A percentile compares a stretch with the other conserved stretches of the same genome.
These are phyloP conservation scores for Pogonomyrmex californicus DNA, from an alignment of 1,140 invertebrate species.

Conservation along the genomic window DNA sequence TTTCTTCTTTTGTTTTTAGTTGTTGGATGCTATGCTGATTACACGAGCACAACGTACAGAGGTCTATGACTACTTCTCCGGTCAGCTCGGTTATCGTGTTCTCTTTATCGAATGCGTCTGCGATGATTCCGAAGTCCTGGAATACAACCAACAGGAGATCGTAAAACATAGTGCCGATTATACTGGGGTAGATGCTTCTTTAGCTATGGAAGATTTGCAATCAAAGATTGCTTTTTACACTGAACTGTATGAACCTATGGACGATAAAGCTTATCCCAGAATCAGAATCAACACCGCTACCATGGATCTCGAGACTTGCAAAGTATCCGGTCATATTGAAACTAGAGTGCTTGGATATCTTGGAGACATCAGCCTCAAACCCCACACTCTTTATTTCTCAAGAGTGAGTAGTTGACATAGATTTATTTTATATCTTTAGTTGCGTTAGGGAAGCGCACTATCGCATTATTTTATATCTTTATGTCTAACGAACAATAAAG, in stretches of 20 bases:
- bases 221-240: slow-evolving; percentile 95
- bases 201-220: slow-evolving; percentile 94
- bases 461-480: too few species aligned
- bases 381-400: slow-evolving; percentile 92
- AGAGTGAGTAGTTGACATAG: slow-evolving; percentile 87
- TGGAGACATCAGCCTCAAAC: slow-evolving; percentile 91
- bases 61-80: slow-evolving; percentile 91
- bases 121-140: slow-evolving; percentile 93
- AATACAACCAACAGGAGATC: slow-evolving; percentile 96
- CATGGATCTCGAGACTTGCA: slow-evolving; percentile 88
- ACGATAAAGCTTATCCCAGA: slow-evolving; percentile 87
- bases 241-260: slow-evolving; percentile 92
- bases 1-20: slow-evolving; percentile 87
- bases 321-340: slow-evolving; percentile 91
- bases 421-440: background rate
- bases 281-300: slow-evolving; percentile 92
- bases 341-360: slow-evolving; percentile 93
- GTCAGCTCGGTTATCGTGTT: slow-evolving; percentile 93
- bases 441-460: background rate
- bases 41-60: slow-evolving; percentile 93
- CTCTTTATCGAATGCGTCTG: slow-evolving; percentile 98
- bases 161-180: slow-evolving; percentile 97
- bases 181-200: slow-evolving; percentile 91
- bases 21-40: slow-evolving; percentile 97
- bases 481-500: too few species aligned